phyloP scores from a whole-genome alignment of 1,140 invertebrate species.

The Leptopilina boulardi region DNA sequence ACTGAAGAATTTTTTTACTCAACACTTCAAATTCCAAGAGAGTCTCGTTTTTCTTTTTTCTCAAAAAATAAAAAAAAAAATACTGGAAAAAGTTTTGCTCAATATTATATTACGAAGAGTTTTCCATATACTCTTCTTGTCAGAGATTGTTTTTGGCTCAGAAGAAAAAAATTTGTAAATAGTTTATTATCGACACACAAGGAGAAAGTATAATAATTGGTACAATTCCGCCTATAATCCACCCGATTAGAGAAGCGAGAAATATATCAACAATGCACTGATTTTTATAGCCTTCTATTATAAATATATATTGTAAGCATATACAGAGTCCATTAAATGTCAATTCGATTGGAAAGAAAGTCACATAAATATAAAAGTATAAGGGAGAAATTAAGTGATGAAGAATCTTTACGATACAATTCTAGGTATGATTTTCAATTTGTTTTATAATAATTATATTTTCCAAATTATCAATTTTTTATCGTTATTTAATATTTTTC shows the following conservation, averaged over 20 bases:
- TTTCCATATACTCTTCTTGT: conserved; percentile 14
- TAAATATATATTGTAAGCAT: conserved; percentile 35
- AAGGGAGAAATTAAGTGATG: neutral
- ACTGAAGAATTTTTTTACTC: conserved; percentile 6
- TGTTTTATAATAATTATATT: neutral
- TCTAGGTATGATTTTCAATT: neutral
- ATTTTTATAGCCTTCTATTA: conserved; percentile 26
- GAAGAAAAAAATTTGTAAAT: conserved; percentile 33
- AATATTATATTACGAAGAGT: neutral
- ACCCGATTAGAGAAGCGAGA: conserved; percentile 48
- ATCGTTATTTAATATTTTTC: too few relatives aligned
- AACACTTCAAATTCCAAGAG: neutral
- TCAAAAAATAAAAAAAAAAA: conserved; percentile 3
- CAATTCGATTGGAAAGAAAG: conserved; percentile 25
- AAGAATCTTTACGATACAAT: neutral
- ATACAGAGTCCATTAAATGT: conserved; percentile 32
- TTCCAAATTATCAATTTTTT: neutral
- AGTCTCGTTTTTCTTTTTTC: neutral
- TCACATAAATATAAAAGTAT: neutral
- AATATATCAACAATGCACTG: neutral
- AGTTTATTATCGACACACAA: conserved; percentile 20
- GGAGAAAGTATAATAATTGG: conserved; percentile 41
- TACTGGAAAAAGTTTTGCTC: conserved; percentile 18
- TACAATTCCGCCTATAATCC: conserved; percentile 52
- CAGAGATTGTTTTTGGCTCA: conserved; percentile 22